phyloP scores from a whole-genome alignment of 2,113 vertebrate genomes.

The Syngnathus typhle region DNA sequence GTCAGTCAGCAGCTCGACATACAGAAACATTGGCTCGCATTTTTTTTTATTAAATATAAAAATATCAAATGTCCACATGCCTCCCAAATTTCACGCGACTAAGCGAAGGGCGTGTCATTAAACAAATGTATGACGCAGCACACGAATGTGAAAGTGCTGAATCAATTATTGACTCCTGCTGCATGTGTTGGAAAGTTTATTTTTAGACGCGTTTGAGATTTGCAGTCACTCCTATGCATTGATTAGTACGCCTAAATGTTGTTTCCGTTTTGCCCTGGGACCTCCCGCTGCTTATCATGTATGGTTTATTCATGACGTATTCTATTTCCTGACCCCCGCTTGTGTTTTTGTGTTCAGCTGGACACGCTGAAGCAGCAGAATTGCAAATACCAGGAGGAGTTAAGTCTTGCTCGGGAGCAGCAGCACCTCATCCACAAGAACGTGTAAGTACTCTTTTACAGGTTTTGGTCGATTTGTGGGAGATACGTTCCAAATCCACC shows the following conservation, averaged over 20 bases:
- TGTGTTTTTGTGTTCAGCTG: slow-evolving; percentile 65
- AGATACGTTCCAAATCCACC: no score
- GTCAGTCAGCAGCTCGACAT: no score
- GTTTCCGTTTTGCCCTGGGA: not conserved
- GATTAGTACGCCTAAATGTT: not conserved
- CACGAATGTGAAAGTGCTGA: not conserved
- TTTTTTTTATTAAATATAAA: no score
- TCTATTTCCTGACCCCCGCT: not conserved
- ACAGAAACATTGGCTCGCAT: no score
- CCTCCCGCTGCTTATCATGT: not conserved
- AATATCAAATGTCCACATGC: not conserved
- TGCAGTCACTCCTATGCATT: not conserved
- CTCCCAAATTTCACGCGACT: not conserved
- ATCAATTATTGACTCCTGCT: slow-evolving; percentile 38
- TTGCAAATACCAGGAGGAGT: slow-evolving; percentile 79
- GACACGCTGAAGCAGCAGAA: slow-evolving; percentile 84
- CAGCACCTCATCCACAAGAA: slow-evolving; percentile 77
- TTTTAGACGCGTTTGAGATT: not conserved
- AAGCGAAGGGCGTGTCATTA: not conserved
- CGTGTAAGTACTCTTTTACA: slow-evolving; percentile 72
- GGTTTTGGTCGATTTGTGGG: no score
- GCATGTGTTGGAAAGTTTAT: slow-evolving; percentile 11
- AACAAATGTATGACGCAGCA: not conserved
- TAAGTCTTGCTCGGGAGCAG: slow-evolving; percentile 78
- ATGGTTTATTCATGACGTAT: not conserved